Evolutionary conservation across 2,113 vertebrate genomes (phyloP).

Genomic region (Athene cunicularia): DNA sequence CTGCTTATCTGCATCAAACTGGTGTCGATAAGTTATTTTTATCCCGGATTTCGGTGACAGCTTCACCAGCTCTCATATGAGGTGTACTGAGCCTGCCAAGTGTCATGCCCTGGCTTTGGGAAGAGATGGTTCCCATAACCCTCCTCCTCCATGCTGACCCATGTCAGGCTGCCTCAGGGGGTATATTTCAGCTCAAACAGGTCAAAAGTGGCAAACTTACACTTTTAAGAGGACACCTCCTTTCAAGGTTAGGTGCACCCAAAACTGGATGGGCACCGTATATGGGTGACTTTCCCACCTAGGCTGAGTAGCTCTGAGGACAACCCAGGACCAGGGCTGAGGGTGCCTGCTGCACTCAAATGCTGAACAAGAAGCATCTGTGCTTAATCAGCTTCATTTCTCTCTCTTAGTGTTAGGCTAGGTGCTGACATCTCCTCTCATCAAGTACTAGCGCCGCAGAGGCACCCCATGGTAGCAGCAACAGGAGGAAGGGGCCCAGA

Average conservation of each 20-base stretch:
- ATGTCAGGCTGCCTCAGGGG: fast-evolving
- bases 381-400: not conserved
- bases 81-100: not conserved
- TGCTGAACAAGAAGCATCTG: not conserved
- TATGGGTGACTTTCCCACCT: not conserved
- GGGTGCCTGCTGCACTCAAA: not conserved
- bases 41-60: too few species aligned
- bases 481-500: not conserved
- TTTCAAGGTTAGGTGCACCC: not conserved
- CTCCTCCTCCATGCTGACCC: not conserved
- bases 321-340: not conserved
- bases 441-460: not conserved
- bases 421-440: not conserved
- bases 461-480: not conserved
- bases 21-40: too few species aligned
- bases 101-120: not conserved
- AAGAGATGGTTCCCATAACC: not conserved
- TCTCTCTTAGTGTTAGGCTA: not conserved
- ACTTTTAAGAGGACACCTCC: not conserved
- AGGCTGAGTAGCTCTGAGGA: not conserved
- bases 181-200: not conserved
- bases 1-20: too few species aligned
- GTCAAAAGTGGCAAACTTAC: not conserved
- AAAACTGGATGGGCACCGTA: not conserved
- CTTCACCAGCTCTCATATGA: not conserved